Conservation (phyloP, 2,797 vertebrate genomes). For the Esox masquinongy region DNA sequence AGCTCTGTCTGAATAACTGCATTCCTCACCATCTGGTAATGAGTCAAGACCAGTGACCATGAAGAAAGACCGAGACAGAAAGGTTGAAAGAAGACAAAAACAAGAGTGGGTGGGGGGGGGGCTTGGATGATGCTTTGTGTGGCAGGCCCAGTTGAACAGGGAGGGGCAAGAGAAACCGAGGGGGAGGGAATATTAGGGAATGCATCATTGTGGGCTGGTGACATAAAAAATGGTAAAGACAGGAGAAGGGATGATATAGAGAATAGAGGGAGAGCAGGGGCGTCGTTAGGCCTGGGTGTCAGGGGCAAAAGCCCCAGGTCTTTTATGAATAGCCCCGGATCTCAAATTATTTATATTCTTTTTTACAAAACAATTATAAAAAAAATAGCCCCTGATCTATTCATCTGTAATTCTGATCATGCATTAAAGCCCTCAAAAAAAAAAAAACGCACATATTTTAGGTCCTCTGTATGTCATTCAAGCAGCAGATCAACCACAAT, state of each 20-base stretch:
- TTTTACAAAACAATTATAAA: too few species aligned
- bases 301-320: too few species aligned
- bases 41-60: background rate
- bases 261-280: constrained; percentile 19
- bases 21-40: constrained; percentile 1
- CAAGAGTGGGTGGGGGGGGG: background rate
- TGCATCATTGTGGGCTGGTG: background rate
- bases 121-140: background rate
- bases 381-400: too few species aligned
- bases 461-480: too few species aligned
- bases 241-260: constrained; percentile 9
- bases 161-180: background rate
- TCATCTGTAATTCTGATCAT: too few species aligned
- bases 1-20: constrained; percentile 2
- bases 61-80: background rate
- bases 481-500: too few species aligned
- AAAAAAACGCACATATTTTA: too few species aligned
- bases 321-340: too few species aligned
- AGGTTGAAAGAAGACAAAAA: too few species aligned
- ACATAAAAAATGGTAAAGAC: background rate
- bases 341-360: too few species aligned
- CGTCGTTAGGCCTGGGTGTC: too few species aligned
- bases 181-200: background rate
- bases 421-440: too few species aligned
- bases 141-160: background rate